Percentiles rank a stretch among this genome's conserved stretches.
These are phyloP conservation scores for Momotus momota DNA, from an alignment of 2,797 vertebrate genomes.

Conservation along the genomic window DNA sequence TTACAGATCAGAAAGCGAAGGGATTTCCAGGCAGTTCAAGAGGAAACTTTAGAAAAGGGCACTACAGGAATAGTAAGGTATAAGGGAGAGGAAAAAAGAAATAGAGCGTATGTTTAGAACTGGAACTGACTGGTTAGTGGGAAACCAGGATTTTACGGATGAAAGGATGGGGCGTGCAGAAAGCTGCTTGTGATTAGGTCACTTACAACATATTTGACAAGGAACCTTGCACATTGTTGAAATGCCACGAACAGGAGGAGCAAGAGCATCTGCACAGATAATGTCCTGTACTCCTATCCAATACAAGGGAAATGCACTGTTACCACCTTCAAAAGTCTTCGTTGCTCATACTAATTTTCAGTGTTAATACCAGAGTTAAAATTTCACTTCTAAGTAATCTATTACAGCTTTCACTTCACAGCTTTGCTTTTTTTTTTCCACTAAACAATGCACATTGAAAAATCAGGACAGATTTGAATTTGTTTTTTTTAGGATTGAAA, in stretches of 20 bases:
- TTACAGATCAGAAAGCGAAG: conserved; percentile 70
- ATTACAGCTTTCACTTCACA: not conserved
- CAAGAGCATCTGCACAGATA: conserved; percentile 75
- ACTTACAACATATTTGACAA: conserved; percentile 87
- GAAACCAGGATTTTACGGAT: conserved; percentile 4
- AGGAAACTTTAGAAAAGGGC: conserved; percentile 58
- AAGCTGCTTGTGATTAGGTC: conserved; percentile 60
- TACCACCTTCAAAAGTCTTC: not conserved
- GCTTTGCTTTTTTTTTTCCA: not conserved
- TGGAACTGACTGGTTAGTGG: conserved; percentile 22
- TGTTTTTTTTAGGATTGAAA: not conserved
- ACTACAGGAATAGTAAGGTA: conserved; percentile 55
- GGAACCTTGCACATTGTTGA: conserved; percentile 81
- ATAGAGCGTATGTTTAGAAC: conserved; percentile 51
- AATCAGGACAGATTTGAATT: not conserved
- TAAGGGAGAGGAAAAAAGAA: conserved; percentile 50
- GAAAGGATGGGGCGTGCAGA: conserved; percentile 29
- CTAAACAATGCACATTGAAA: not conserved
- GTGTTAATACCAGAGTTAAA: not conserved
- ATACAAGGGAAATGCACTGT: conserved; percentile 65
- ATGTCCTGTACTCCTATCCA: conserved; percentile 69
- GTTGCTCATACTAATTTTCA: not conserved
- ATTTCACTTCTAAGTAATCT: not conserved
- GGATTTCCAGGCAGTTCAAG: conserved; percentile 70
- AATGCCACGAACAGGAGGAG: conserved; percentile 71